These are phyloP conservation scores for Habrosyne pyritoides DNA, from an alignment of 2,888 invertebrate genomes.

Conservation along the genomic window DNA sequence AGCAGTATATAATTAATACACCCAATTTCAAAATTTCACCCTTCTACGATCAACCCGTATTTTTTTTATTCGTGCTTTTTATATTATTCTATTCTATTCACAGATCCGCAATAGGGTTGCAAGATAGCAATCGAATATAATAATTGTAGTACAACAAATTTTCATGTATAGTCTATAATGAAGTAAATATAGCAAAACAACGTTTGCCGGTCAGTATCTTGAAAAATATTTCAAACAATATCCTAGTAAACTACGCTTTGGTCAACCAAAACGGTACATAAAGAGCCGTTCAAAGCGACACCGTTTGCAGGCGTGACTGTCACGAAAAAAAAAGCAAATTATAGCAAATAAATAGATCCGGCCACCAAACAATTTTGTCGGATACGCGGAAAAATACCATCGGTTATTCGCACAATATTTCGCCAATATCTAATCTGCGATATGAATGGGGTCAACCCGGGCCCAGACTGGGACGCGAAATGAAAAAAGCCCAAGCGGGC, in stretches of 20 bases:
- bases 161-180: too few species aligned
- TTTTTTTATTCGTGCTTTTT: too few species aligned
- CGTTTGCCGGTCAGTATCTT: too few species aligned
- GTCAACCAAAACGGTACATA: neutral
- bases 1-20: too few species aligned
- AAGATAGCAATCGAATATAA: too few species aligned
- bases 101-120: too few species aligned
- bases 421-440: conserved; percentile 53
- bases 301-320: neutral
- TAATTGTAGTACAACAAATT: too few species aligned
- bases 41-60: too few species aligned
- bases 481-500: conserved; percentile 41
- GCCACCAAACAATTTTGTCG: conserved; percentile 29
- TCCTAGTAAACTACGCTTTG: neutral
- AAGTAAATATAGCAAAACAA: too few species aligned
- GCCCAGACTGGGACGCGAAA: conserved; percentile 28
- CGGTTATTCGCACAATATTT: conserved; percentile 41
- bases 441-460: conserved; percentile 43
- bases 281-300: neutral
- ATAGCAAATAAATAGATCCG: neutral
- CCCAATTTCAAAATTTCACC: too few species aligned
- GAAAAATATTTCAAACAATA: neutral
- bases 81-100: too few species aligned
- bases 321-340: conserved; percentile 13
- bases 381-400: conserved; percentile 25